Base-by-base conservation (phyloP, 2,888 invertebrate species). In the Spatulosminthurus flaviceps region DNA sequence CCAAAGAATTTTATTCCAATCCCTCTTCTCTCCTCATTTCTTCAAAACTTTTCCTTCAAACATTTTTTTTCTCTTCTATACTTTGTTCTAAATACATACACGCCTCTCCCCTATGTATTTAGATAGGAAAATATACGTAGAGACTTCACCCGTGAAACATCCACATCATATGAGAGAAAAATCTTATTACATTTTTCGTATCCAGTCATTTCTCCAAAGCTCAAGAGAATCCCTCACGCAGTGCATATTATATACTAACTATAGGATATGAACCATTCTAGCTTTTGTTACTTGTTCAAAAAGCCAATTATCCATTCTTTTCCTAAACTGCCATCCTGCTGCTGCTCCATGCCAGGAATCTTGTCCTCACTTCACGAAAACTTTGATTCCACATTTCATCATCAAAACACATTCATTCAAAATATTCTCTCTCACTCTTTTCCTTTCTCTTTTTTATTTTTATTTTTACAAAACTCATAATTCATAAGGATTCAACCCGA, bases 251-350 rank as follows among this genome's bases (percentile, higher is more conserved):
- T 34, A n/a, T 34, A 34, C 34, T 34, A 4, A 4, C 5, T 5
- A 2, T 22, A 61, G 61, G 61, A 61, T 61, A 22, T 21, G 5
- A n/a, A 2, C 61, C 22, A 22, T n/a, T 21, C 5, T 61, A 13
- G 61, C n/a, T 61, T 41, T 72, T 72, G 43, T 43, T 51, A 34
- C 74, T 66, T 34, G 9, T 74, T 79, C 71, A 64, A 79, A n/a
- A 79, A 79, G 29, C 74, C 79, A 79, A 79, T 79, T 79, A 79
- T 43, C 79, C 67, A 73, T 73, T 79, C 79, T 79, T 79, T 71
- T 74, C 74, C 74, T 22, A 43, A 69, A 42, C 67, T 74, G 79
- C 73, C 79, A 79, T 74, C 74, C 74, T 74, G 43, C 78, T 79
- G 78, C 78, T 79, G 73, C 66, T 67, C 41, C 67, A 78, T 61